A percentile compares a stretch with the other conserved stretches of the same genome.
phyloP scores from a whole-genome alignment of 1,140 invertebrate species.

The Tetramorium simillimum region DNA sequence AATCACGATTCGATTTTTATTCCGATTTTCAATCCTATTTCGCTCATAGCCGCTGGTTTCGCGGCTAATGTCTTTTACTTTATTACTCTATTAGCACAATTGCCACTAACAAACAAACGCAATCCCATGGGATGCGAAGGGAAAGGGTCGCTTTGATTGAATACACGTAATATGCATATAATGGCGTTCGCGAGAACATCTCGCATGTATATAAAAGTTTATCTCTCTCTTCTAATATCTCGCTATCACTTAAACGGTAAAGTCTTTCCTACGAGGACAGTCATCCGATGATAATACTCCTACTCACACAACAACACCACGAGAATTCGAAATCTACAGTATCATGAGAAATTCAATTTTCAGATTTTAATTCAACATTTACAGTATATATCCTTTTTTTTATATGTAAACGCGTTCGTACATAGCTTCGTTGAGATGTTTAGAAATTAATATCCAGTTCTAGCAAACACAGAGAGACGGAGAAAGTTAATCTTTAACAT shows the following conservation, averaged over 20 bases:
- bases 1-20: neutral
- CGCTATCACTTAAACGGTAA: conserved; percentile 24
- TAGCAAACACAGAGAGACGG: neutral
- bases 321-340: neutral
- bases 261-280: neutral
- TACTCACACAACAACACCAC: neutral
- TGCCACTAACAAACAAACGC: conserved; percentile 1
- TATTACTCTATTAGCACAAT: conserved; percentile 19
- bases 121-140: neutral
- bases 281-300: neutral
- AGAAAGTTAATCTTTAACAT: neutral
- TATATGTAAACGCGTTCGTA: neutral
- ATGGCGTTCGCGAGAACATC: conserved; percentile 50
- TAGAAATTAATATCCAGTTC: conserved; percentile 5
- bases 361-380: neutral
- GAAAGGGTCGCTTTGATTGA: conserved; percentile 49
- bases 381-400: neutral
- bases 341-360: neutral
- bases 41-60: neutral
- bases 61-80: conserved; percentile 24
- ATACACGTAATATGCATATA: conserved; percentile 40
- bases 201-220: conserved; percentile 61
- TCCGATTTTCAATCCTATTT: neutral
- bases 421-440: neutral
- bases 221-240: conserved; percentile 38